Percentiles rank a stretch among this genome's conserved stretches.
These are phyloP conservation scores for Creontiades dilutus DNA, from an alignment of 2,888 invertebrate genomes.

Conservation along the genomic window DNA sequence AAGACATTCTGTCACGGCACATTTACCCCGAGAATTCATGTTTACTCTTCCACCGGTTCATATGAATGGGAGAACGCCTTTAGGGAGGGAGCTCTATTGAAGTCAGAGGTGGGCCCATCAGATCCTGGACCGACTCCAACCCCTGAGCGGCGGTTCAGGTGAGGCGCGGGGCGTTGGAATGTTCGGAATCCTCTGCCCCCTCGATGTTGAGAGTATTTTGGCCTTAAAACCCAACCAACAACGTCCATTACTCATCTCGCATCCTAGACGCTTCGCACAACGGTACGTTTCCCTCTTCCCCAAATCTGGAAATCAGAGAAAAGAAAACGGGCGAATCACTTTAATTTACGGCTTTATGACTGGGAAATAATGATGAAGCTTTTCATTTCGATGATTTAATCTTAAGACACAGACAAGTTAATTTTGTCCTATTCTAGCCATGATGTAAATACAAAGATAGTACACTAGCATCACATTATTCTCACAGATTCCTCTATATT, in stretches of 20 bases:
- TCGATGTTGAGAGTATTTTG: conserved; percentile 26
- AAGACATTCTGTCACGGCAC: background rate
- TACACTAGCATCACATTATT: too few relatives aligned
- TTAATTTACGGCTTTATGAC: too few relatives aligned
- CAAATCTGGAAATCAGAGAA: background rate
- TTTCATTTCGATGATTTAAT: too few relatives aligned
- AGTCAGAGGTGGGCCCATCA: conserved; percentile 40
- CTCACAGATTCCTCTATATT: too few relatives aligned
- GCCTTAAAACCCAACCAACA: conserved; percentile 40
- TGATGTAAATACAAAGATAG: too few relatives aligned
- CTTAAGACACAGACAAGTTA: too few relatives aligned
- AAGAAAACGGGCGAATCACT: background rate
- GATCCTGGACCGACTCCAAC: conserved; percentile 37
- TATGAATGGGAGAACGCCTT: conserved; percentile 44
- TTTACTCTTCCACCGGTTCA: conserved; percentile 30
- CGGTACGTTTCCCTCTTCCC: background rate
- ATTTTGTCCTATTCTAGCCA: too few relatives aligned
- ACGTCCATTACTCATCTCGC: conserved; percentile 14
- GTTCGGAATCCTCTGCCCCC: conserved; percentile 21
- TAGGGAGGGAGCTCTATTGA: conserved; percentile 9
- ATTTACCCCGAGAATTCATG: conserved; percentile 12
- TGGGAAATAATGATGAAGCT: too few relatives aligned
- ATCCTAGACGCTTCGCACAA: background rate
- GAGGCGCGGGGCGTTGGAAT: conserved; percentile 27
- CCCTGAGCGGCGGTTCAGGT: background rate